A percentile compares a stretch with the other conserved stretches of the same genome.
These are phyloP conservation scores for Nasonia giraulti DNA, from an alignment of 1,140 invertebrate genomes.

Conservation along the genomic window DNA sequence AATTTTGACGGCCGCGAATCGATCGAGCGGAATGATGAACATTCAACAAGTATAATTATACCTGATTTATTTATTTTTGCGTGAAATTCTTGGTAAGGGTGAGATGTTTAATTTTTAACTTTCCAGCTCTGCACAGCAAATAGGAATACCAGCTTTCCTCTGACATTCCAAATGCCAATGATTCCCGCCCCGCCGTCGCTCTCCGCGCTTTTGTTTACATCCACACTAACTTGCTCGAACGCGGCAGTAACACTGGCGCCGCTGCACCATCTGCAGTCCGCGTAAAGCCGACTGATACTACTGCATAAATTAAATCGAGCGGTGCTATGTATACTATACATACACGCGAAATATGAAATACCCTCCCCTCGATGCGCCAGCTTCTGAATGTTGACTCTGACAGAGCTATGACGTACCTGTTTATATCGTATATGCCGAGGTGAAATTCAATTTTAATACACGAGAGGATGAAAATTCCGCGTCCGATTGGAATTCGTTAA, in stretches of 20 bases:
- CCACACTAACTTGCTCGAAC: background rate
- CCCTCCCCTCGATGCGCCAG: background rate
- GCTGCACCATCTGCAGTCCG: background rate
- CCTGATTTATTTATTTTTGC: too few species aligned
- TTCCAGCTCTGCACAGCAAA: too few species aligned
- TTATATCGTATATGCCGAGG: too few species aligned
- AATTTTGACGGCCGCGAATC: too few species aligned
- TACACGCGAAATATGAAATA: background rate
- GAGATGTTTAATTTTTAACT: too few species aligned
- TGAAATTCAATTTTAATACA: background rate
- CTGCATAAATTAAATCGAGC: slow-evolving; percentile 11
- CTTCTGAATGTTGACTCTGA: background rate
- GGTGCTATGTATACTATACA: background rate
- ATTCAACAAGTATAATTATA: too few species aligned
- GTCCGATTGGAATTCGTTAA: too few species aligned
- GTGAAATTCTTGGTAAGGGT: too few species aligned
- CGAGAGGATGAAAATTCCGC: too few species aligned
- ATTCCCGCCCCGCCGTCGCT: background rate
- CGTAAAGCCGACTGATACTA: background rate
- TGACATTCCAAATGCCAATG: background rate
- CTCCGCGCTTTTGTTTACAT: slow-evolving; percentile 1
- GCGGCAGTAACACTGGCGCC: background rate
- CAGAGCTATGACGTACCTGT: background rate
- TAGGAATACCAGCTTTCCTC: background rate
- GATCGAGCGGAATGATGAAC: too few species aligned